phyloP scores from a whole-genome alignment of 2,888 invertebrate genomes.

The Empis stercorea region DNA sequence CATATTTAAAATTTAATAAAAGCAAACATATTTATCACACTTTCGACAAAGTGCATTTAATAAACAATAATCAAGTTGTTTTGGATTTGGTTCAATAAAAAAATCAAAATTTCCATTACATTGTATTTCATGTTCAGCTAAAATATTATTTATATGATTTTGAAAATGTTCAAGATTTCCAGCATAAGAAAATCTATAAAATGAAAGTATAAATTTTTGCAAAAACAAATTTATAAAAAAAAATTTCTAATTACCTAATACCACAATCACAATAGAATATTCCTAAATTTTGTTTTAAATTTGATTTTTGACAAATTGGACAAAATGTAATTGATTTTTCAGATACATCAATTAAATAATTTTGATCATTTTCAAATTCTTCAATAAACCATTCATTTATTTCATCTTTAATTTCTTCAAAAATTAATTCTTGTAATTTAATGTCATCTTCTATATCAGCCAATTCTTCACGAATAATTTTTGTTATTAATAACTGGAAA shows the following conservation, averaged over 20 bases:
- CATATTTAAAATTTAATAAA: too few relatives aligned
- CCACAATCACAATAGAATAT: constrained; percentile 35
- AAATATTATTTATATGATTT: constrained; percentile 13
- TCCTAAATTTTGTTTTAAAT: constrained; percentile 24
- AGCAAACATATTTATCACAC: constrained; percentile 18
- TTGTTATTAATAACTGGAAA: constrained; percentile 13
- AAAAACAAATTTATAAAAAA: too few relatives aligned
- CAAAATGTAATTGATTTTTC: constrained; percentile 39
- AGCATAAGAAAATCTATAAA: constrained; percentile 17
- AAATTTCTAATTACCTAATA: constrained; percentile 12
- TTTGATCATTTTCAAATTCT: constrained; percentile 23
- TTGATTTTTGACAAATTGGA: constrained; percentile 40
- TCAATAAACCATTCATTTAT: constrained; percentile 27
- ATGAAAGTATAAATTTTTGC: background rate
- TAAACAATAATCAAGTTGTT: constrained; percentile 6
- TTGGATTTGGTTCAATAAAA: constrained; percentile 20
- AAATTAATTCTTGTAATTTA: constrained; percentile 26
- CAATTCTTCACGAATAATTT: constrained; percentile 26
- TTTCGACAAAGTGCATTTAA: constrained; percentile 24
- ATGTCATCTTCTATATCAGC: constrained; percentile 26
- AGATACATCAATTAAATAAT: constrained; percentile 21
- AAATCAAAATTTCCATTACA: constrained; percentile 22
- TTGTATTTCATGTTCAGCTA: constrained; percentile 20
- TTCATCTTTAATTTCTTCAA: constrained; percentile 25
- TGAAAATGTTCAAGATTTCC: constrained; percentile 15